phyloP scores from a whole-genome alignment of 2,113 vertebrate species.

The Isichthys henryi region DNA sequence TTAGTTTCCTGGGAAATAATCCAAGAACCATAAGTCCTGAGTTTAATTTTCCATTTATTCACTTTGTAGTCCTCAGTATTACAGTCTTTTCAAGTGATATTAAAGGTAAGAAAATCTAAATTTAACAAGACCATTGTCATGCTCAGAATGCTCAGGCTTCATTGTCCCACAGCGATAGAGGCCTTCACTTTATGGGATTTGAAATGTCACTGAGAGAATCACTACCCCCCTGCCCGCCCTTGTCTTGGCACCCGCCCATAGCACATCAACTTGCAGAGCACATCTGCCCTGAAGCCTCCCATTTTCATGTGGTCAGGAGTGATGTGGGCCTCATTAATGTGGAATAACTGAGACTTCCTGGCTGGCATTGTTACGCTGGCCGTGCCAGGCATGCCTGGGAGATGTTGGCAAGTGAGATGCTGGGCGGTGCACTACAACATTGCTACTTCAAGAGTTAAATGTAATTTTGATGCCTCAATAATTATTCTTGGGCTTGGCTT shows the following conservation, averaged over 20 bases:
- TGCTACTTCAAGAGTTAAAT: neutral
- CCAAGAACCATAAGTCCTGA: neutral
- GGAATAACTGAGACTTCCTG: neutral
- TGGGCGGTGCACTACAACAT: neutral
- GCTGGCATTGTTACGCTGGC: neutral
- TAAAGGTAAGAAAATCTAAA: neutral
- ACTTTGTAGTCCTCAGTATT: neutral
- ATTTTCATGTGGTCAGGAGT: neutral
- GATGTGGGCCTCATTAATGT: neutral
- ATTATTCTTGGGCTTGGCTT: neutral
- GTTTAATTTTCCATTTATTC: constrained; percentile 2
- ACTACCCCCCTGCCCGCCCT: neutral
- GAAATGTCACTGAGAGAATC: neutral
- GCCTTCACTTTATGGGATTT: neutral
- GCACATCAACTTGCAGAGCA: neutral
- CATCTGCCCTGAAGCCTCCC: neutral
- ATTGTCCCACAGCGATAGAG: neutral
- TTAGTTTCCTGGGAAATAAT: constrained; percentile 11
- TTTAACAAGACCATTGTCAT: neutral
- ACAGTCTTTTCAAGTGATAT: neutral
- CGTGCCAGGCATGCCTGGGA: neutral
- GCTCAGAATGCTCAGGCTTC: neutral
- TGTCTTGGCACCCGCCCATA: neutral
- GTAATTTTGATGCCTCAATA: neutral
- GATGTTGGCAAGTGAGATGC: neutral